Evolutionary conservation across 2,797 vertebrate species (phyloP).

Genomic region (Crossoptilon crossoptilon): DNA sequence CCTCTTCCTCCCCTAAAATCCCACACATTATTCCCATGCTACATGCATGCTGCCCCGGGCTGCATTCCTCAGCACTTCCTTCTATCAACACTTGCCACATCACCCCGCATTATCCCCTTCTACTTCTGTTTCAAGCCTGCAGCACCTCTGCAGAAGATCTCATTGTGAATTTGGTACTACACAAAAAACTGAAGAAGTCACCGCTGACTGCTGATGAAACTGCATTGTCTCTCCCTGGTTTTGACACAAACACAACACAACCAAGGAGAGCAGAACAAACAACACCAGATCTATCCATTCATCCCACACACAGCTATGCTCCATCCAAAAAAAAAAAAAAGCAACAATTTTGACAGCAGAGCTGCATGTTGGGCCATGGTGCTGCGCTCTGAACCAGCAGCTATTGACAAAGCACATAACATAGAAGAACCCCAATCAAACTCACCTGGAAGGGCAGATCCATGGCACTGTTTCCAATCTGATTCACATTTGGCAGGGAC

Average conservation of each 20-base stretch:
- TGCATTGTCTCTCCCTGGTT: not conserved
- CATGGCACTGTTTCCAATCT: constrained; percentile 96
- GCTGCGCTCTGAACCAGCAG: not conserved
- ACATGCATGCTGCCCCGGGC: not conserved
- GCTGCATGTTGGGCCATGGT: not conserved
- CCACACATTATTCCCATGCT: rapidly evolving
- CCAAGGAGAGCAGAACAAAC: not conserved
- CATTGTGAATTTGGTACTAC: not conserved
- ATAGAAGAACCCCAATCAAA: rapidly evolving
- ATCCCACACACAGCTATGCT: rapidly evolving
- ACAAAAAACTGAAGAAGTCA: not conserved
- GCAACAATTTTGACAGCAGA: rapidly evolving
- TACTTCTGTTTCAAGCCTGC: not conserved
- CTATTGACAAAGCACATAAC: not conserved
- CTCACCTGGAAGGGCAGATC: constrained; percentile 99
- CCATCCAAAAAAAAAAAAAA: not conserved
- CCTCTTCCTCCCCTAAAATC: not conserved
- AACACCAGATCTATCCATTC: rapidly evolving
- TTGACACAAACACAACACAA: not conserved
- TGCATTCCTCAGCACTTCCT: not conserved
- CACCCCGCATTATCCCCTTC: not conserved
- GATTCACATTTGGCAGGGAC: constrained; percentile 99
- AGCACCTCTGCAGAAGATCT: not conserved
- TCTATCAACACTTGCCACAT: not conserved
- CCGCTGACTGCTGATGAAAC: not conserved